Base-by-base conservation (phyloP, 1,140 invertebrate genomes). In the Nixonia krombeini region DNA sequence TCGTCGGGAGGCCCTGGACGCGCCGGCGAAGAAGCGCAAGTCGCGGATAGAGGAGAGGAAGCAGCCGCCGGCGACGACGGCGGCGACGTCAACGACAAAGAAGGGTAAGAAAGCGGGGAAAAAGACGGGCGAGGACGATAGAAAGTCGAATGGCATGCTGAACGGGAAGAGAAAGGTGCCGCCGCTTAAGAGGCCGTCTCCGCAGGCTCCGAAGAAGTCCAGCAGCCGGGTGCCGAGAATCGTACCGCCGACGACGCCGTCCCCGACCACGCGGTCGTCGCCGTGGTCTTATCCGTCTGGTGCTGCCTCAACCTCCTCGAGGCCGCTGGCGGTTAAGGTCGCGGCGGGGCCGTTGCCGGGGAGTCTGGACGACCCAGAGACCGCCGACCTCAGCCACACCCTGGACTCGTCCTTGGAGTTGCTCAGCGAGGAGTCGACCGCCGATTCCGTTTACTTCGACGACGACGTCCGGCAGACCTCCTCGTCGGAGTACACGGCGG, bases 31-130 rank as follows among this genome's bases (percentile, higher is more conserved):
- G 35, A 82, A 83, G 61, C 61, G 77, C 16, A 83, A 83, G 52
- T 80, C 78, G n/a, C 79, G 81, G 75, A 80, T 80, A 59, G 64
- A 64, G 12, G 33, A 62, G n/a, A n/a, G n/a, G n/a, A n/a, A n/a
- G n/a, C n/a, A n/a, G n/a, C 55, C 68, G 12, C 37, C 44, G 1
- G 10, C 15, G 13, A n/a, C n/a, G n/a, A n/a, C n/a, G n/a, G n/a
- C n/a, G n/a, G n/a, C n/a, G n/a, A n/a, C n/a, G n/a, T n/a, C n/a
- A n/a, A 3, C 31, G 4, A 5, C 13, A 5, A 13, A 15, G 8
- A 62, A 55, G 42, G 55, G 18, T 17, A 63, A 62, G 28, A 63
- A 69, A 28, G 41, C 13, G 8, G 58, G 23, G 35, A 66, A 59
- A 31, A 67, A 64, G 44, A 45, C 17, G 12, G 35, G 28, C 23